Evolutionary conservation across 1,140 invertebrate species (phyloP), one percentile per base, ranked within the genome.

Genomic region (Laodelphax striatellus): DNA sequence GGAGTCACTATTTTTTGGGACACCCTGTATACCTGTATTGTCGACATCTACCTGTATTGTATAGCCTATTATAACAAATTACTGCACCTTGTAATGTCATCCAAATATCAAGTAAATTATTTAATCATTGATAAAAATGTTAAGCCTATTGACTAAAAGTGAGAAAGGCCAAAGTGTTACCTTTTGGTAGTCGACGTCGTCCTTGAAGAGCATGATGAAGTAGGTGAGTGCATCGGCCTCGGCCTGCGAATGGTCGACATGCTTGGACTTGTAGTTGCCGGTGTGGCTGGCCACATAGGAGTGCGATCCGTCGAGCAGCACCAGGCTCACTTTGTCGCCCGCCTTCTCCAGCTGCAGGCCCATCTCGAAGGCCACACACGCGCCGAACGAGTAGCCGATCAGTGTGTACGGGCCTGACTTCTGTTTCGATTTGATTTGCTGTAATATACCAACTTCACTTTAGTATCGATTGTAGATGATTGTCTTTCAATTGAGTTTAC

Each of bases 341-440:
- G 71, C 70, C 60, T 77, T 75, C 71, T 97, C 90, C 24, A 97
- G 71, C 67, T 90, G 84, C 10, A 86, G 66, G 2, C 86, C 88
- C 84, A 98, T 97, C 77, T 98, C 96, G 70, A 95, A 92, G 5
- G 90, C 93, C 10, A 98, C 83, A 60, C 86, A 83, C 9, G 89
- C 86, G 52, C 96, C 96, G 73, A 92, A 98, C 0, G 95, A 98
- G 73, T 98, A 98, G 3, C 94, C 96, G 38, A 87, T 80, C 42
- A 99, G 72, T 19, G 82, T 82, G 76, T 93, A 96, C 0, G 94
- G 92, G 58, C 91, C 89, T 59, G 80, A 75, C 0, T 82, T 80
- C 73, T 94, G 90, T n/a, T 90, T 74, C 22, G 77, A 77, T 66
- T 83, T 83, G 58, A 97, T 82, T 72, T 87, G 76, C 71, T 84